These are phyloP conservation scores for Nasalis larvatus DNA, from an alignment of 2,113 vertebrate species.

Conservation along the genomic window DNA sequence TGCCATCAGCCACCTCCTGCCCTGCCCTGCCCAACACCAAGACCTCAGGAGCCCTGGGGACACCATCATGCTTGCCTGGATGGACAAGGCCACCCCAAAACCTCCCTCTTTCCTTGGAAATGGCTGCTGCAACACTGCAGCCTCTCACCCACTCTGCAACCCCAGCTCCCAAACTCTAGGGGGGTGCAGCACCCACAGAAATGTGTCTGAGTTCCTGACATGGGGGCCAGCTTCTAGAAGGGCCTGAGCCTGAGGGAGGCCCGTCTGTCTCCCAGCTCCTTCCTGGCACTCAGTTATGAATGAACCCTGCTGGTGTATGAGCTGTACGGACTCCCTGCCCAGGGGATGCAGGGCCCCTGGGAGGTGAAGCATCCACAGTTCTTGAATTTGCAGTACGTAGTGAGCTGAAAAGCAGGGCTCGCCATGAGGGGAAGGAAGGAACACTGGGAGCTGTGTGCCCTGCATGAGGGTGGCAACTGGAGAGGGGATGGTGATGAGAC, in stretches of 20 bases:
- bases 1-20: no score
- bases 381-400: rapidly evolving
- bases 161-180: background rate
- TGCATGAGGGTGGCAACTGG: rapidly evolving
- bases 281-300: background rate
- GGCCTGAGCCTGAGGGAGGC: background rate
- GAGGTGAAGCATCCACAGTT: rapidly evolving
- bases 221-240: background rate
- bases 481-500: no score
- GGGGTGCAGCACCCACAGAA: background rate
- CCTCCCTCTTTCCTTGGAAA: background rate
- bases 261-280: background rate
- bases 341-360: background rate
- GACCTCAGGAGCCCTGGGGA: background rate
- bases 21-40: rapidly evolving
- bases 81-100: rapidly evolving
- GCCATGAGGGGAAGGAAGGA: rapidly evolving
- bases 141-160: rapidly evolving
- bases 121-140: rapidly evolving
- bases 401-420: background rate
- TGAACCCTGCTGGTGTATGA: rapidly evolving
- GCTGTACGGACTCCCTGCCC: background rate
- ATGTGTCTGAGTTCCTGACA: background rate
- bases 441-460: rapidly evolving
- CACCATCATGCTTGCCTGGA: rapidly evolving